These are phyloP conservation scores for Macaria liturata DNA, from an alignment of 2,888 invertebrate genomes.

Conservation along the genomic window DNA sequence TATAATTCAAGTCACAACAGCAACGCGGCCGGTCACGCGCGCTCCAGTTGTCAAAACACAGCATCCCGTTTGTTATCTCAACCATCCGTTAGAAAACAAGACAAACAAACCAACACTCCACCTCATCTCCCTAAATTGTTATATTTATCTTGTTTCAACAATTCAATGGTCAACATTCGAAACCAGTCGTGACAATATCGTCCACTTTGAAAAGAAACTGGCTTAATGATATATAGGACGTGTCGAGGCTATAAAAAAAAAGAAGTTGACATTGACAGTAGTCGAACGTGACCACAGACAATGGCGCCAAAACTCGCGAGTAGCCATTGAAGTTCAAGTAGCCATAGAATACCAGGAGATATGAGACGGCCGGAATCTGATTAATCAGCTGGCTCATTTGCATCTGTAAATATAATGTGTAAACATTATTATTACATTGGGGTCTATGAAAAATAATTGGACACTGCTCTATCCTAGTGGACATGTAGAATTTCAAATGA, in stretches of 20 bases:
- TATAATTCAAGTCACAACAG: conserved; percentile 55
- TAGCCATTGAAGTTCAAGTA: conserved; percentile 34
- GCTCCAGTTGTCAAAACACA: conserved; percentile 79
- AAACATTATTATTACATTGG: too few species aligned
- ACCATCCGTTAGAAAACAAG: conserved; percentile 54
- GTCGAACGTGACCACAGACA: conserved; percentile 75
- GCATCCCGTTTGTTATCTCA: conserved; percentile 67
- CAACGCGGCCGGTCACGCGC: conserved; percentile 53
- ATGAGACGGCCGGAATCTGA: conserved; percentile 42
- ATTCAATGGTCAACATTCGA: conserved; percentile 26
- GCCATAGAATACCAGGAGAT: conserved; percentile 41
- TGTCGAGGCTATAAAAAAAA: conserved; percentile 9
- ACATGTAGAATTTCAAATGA: too few species aligned
- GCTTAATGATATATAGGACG: conserved; percentile 4
- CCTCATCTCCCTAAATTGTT: conserved; percentile 24
- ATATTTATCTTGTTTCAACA: conserved; percentile 28
- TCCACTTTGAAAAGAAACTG: conserved; percentile 15
- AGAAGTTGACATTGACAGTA: conserved; percentile 42
- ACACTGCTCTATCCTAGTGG: too few species aligned
- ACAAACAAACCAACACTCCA: conserved; percentile 24
- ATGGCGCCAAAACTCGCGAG: conserved; percentile 46
- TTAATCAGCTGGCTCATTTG: conserved; percentile 56
- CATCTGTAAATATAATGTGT: conserved; percentile 34
- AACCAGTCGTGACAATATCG: conserved; percentile 25
- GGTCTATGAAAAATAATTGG: too few species aligned